Evolutionary conservation across 1,140 invertebrate species (phyloP), one percentile per base, ranked within the genome.

Genomic region (Polyergus mexicanus): DNA sequence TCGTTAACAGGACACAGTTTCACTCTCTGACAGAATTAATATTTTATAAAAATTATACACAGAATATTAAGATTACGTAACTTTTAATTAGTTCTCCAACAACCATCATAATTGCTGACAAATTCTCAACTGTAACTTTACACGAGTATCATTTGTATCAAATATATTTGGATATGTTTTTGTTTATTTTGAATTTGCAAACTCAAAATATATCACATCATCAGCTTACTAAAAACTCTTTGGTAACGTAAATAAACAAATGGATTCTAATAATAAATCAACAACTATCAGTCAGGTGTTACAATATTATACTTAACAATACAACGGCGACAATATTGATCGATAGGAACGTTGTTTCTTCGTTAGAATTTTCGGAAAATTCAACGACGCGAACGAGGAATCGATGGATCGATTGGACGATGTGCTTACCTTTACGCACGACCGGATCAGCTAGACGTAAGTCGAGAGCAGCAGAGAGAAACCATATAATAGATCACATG

Each of bases 381-480:
- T 19, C 66, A 10, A 38, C 13, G 62, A 22, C 13, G 11, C 32
- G 32, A 19, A 38, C 60, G 3, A 35, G 41, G 13, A 35, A 78
- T 80, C 38, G 11, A 72, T 16, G 22, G 19, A 44, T 32, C 58
- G 58, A 63, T 44, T 38, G 35, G 35, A 11, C 13, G 25, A 58
- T 35, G 68, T 35, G 68, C 68, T 83, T 60, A 83, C 78, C 78
- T 83, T 44, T 13, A 56, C 38, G 41, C 19, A 35, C 76, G 22
- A 56, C 41, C 51, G 32, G 35, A 28, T 35, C 54, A 60, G 28
- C 3, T 11, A 80, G 54, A 13, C 22, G 54, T 51, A 32, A 19
- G 35, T 81, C 68, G 19, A n/a, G 44, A 78, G 44, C 38, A 76
- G 28, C 35, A 56, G 22, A 58, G 77, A 32, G 60, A 41, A 35